Evolutionary conservation across 2,888 invertebrate genomes (phyloP), one percentile per base, ranked within the genome.

Genomic region (Agonopterix subpropinquella): DNA sequence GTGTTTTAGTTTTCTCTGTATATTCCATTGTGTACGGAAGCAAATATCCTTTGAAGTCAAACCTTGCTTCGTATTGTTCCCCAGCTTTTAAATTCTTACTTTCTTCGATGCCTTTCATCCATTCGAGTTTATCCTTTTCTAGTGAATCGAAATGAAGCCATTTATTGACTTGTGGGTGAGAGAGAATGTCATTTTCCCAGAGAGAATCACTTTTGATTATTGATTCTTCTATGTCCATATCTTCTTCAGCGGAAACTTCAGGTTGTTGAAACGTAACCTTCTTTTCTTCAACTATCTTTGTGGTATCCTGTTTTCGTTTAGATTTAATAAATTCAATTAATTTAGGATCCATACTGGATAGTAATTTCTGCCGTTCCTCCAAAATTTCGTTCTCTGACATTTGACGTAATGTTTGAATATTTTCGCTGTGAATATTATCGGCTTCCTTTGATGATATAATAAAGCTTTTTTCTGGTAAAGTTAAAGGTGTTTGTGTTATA

Each of bases 121-220:
- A 98, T 64, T 94, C 92, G 11, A 98, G 75, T 76, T 98, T 98
- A 58, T 95, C 94, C 55, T 91, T 90, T 79, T 98, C 98, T 43
- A 97, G 73, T n/a, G 91, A 89, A 74, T 96, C 92, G 91, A 98
- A 98, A 72, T 97, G 91, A 1, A 96, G 72, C 95, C 96, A 97
- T 45, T 92, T 91, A 52, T 92, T 90, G 0, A 92, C 76, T 54
- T 91, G 84, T 15, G 92, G 90, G 57, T 90, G 88, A 11, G 89
- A 84, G 4, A 93, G 63, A 36, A 93, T 73, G 64, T 92, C 90
- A 62, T 89, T 83, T n/a, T 91, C 90, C 65, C 90, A 84, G 39
- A 89, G 59, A 39, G 67, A 60, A 56, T 79, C 74, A 28, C 28
- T 28, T 28, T 28, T 28, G 28, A 28, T 28, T 0, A 7, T 28